Base-by-base conservation (phyloP, 2,797 vertebrate genomes). In the Brotula barbata region DNA sequence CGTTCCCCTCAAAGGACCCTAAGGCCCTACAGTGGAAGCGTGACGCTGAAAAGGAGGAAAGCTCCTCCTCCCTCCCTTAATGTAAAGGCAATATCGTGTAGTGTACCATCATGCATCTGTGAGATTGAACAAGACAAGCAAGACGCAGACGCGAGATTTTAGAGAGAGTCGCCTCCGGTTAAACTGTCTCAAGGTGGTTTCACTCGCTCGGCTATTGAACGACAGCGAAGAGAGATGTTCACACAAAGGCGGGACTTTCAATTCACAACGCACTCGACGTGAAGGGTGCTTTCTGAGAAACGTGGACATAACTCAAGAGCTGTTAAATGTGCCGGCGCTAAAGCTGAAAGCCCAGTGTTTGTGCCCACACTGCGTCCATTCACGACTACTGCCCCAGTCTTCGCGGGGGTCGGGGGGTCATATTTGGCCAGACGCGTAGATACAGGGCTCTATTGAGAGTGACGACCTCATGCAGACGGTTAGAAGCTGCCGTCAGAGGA, bases 321-420 rank as follows among this genome's bases (percentile, higher is more conserved):
- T 57, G 65, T 56, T 50, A 69, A 59, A 75, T n/a, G 48, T n/a
- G 39, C 23, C 4, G 65, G 58, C 21, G 57, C 48, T 61, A 11
- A 51, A 72, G 63, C 75, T 78, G 65, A 75, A 50, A 61, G 70
- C 20, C 39, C 72, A 68, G 64, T 80, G 75, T 85, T 88, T 60
- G 13, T 52, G 2, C 52, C 71, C 68, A 88, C 75, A 86, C 77
- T 82, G 73, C 55, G 43, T 68, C 77, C 70, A 85, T 87, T 87
- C 83, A 83, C 68, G 75, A 82, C 45, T 6, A 52, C 64, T 12
- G 53, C 59, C 45, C 13, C 14, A 59, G 78, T 63, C 60, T 68
- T 70, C 45, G n/a, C 45, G 33, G 68, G 53, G 85, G 85, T 78
- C 74, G 66, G 23, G 1, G 39, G 82, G 87, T 83, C 71, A 41